Conservation (phyloP, 2,797 vertebrate genomes). For the Semaprochilodus insignis region DNA sequence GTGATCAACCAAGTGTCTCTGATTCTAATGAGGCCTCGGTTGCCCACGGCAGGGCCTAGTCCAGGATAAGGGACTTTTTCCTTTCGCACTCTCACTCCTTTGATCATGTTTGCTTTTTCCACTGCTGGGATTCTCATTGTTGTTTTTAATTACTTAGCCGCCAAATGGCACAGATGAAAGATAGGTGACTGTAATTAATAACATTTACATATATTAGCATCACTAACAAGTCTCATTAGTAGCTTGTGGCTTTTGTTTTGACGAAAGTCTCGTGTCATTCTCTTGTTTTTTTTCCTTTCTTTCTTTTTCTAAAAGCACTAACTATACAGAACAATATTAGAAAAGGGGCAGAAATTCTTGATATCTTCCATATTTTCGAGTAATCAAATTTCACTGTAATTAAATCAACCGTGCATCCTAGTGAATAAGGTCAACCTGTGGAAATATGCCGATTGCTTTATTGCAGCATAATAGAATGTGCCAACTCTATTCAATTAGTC, state of each 20-base stretch:
- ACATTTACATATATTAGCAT: slow-evolving; percentile 99
- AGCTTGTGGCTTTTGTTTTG: slow-evolving; percentile 91
- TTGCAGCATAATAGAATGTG: slow-evolving; percentile 64
- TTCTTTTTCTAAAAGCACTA: slow-evolving; percentile 75
- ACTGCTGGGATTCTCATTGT: slow-evolving; percentile 89
- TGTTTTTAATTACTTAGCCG: slow-evolving; percentile 98
- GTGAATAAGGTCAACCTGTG: slow-evolving; percentile 75
- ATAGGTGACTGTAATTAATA: slow-evolving; percentile 99
- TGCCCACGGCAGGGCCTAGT: slow-evolving; percentile 89
- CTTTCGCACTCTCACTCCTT: slow-evolving; percentile 87
- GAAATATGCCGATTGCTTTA: slow-evolving; percentile 72
- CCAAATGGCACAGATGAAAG: slow-evolving; percentile 98
- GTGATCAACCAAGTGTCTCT: slow-evolving; percentile 94
- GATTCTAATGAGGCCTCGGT: slow-evolving; percentile 93
- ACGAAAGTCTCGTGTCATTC: slow-evolving; percentile 86
- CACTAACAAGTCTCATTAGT: slow-evolving; percentile 98
- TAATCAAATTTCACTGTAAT: slow-evolving; percentile 81
- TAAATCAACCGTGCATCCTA: slow-evolving; percentile 69
- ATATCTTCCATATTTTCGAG: slow-evolving; percentile 79
- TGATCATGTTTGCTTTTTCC: slow-evolving; percentile 92
- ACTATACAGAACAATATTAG: slow-evolving; percentile 73
- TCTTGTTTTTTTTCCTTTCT: slow-evolving; percentile 16
- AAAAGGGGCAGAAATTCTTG: slow-evolving; percentile 73
- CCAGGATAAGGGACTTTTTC: slow-evolving; percentile 87
- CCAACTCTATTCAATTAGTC: slow-evolving; percentile 75